Base-by-base conservation (phyloP, 2,888 invertebrate species). In the Ceramica pisi region DNA sequence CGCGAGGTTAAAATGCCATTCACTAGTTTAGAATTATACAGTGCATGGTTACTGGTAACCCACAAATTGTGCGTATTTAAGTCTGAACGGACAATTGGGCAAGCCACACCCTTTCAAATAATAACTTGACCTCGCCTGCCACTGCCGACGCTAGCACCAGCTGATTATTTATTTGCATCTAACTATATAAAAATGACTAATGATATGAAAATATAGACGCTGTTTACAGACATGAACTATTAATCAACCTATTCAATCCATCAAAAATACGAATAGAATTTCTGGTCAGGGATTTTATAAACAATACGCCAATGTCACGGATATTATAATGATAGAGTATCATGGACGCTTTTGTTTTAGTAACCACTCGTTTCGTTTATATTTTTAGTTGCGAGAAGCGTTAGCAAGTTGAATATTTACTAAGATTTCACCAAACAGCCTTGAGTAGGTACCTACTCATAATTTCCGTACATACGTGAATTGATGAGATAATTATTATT, bases 81-180 rank as follows among this genome's bases (percentile, higher is more conserved):
- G 26, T 67, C 50, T 61, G 61, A 71, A 35, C 56, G 59, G 65
- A 81, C 83, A 81, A 82, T 83, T 79, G 78, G 73, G 71, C 83
- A 82, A 53, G 84, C 87, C 91, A 87, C 91, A 89, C 92, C 92
- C 91, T 91, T 90, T 90, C 90, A 87, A 89, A 89, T 88, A 85
- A 86, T 82, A 81, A 73, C 53, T 38, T 71, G 86, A 81, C 87
- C 87, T 87, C 80, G 86, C 59, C 75, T 60, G 67, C 55, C 35
- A 51, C 50, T 71, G 48, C 31, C 31, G 46, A 66, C 51, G 62
- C 41, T 59, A 53, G 41, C n/a, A 64, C 26, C 35, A 57, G 31
- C 53, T 21, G 23, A 55, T 59, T 53, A 41, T 64, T 71, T 50
- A 59, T 67, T 64, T 66, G 9, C 7, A 57, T 48, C n/a, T 21